These are phyloP conservation scores for Ophion slaviceki DNA, from an alignment of 2,888 invertebrate species.

Conservation along the genomic window DNA sequence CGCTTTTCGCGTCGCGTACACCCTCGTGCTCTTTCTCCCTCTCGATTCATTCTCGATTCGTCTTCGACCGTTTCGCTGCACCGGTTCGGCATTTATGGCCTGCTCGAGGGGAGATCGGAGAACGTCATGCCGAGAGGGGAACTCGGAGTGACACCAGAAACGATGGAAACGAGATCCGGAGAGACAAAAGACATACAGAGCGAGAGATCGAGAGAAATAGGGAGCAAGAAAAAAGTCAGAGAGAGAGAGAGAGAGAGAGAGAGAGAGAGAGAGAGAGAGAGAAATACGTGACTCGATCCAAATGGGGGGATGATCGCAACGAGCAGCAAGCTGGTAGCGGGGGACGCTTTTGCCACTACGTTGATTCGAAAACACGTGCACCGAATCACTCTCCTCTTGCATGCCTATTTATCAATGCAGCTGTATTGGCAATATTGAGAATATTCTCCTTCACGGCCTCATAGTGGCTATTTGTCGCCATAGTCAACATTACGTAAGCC, in stretches of 20 bases:
- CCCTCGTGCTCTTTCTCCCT: conserved; percentile 27
- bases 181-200: conserved; percentile 2
- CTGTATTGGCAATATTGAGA: background rate
- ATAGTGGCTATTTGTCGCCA: background rate
- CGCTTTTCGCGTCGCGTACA: conserved; percentile 42
- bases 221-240: background rate
- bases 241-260: conserved; percentile 17
- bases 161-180: conserved; percentile 46
- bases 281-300: conserved; percentile 52
- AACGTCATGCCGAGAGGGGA: conserved; percentile 28
- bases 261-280: conserved; percentile 1
- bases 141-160: conserved; percentile 43
- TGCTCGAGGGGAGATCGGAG: conserved; percentile 25
- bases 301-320: conserved; percentile 50
- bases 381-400: conserved; percentile 58
- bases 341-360: conserved; percentile 27
- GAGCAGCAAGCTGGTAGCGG: conserved; percentile 25
- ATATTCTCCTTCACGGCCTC: background rate
- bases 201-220: conserved; percentile 2
- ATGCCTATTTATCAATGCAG: conserved; percentile 50
- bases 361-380: conserved; percentile 64
- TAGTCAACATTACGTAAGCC: background rate
- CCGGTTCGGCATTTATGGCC: conserved; percentile 44
- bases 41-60: conserved; percentile 27
- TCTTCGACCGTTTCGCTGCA: conserved; percentile 3